Evolutionary conservation across 2,113 vertebrate species (phyloP).

Genomic region (Microcebus griseorufus): DNA sequence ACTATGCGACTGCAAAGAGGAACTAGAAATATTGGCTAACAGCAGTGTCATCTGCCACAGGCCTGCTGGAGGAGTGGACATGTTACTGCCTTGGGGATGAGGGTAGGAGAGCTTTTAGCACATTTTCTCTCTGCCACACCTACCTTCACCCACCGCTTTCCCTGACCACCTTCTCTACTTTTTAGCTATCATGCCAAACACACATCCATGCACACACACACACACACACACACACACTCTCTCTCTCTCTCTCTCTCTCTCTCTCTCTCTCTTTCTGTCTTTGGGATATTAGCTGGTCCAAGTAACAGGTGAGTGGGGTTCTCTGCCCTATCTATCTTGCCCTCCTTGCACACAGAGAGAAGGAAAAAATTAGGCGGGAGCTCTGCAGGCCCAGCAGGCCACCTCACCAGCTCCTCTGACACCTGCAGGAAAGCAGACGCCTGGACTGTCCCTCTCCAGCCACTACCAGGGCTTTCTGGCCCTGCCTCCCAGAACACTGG

Average conservation of each 20-base stretch:
- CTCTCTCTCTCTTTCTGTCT: no score
- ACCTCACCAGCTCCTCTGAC: not conserved
- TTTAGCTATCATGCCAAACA: not conserved
- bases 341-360: not conserved
- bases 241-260: no score
- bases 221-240: not conserved
- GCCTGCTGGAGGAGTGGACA: not conserved
- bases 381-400: not conserved
- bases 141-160: not conserved
- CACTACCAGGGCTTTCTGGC: not conserved
- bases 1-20: not conserved
- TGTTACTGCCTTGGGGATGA: no score
- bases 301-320: not conserved
- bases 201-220: not conserved
- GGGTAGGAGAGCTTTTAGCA: not conserved
- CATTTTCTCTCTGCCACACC: not conserved
- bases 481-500: not conserved
- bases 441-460: not conserved
- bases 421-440: not conserved
- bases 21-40: not conserved
- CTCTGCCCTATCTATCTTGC: fast-evolving
- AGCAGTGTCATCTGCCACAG: not conserved
- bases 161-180: not conserved
- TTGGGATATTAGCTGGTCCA: not conserved
- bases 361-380: no score